phyloP scores from a whole-genome alignment of 2,113 vertebrate genomes.

The Panthera tigris region DNA sequence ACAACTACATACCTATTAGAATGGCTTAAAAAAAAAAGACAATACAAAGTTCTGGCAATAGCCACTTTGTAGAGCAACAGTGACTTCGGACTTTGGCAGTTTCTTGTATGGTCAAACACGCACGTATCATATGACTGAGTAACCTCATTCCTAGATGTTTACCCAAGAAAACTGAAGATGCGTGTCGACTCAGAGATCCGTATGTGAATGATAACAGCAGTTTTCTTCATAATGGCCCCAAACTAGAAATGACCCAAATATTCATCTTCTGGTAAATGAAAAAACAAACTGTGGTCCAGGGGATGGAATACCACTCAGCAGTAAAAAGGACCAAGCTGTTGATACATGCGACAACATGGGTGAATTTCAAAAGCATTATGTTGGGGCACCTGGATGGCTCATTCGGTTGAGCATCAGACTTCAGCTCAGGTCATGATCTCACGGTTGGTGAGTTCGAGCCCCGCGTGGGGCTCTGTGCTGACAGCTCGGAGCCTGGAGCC shows the following conservation, averaged over 20 bases:
- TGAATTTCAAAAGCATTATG: background rate
- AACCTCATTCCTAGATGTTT: background rate
- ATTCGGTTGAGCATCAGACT: too few relatives aligned
- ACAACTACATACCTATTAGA: background rate
- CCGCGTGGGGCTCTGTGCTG: too few relatives aligned
- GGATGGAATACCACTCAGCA: background rate
- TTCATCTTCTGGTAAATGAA: background rate
- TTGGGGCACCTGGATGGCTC: background rate
- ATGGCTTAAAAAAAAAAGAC: background rate
- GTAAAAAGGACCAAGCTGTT: background rate
- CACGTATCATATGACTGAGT: background rate
- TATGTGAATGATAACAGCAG: background rate
- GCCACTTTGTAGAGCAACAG: background rate
- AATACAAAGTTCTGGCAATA: background rate
- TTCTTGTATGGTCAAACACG: background rate
- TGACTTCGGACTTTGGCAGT: background rate
- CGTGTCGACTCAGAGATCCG: background rate
- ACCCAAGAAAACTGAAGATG: background rate
- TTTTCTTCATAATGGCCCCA: background rate
- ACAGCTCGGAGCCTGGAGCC: too few relatives aligned
- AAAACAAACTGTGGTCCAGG: background rate
- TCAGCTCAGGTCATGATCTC: too few relatives aligned
- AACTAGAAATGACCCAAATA: background rate
- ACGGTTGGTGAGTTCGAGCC: too few relatives aligned
- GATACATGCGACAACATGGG: background rate